Evolutionary conservation across 2,113 vertebrate genomes (phyloP), one percentile per base, ranked within the genome.

Genomic region (Genyomyrus donnyi): DNA sequence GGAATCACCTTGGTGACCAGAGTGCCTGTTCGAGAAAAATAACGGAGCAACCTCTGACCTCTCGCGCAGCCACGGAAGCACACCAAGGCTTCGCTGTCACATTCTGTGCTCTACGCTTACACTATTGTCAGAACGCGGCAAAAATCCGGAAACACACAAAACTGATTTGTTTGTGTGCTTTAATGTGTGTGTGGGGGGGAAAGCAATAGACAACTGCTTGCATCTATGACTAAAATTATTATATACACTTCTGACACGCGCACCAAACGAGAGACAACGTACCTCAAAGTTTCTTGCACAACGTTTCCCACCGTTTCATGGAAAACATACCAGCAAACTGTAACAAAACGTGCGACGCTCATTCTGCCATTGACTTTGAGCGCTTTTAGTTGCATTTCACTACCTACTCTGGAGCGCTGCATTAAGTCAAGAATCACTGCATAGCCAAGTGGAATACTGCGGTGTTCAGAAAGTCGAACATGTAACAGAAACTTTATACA

Each of bases 1-100:
- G 74, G 49, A 49, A 88, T 90, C 90, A 56, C 86, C 90, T 83
- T 90, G 90, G 90, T 48, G 86, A 90, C 90, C 84, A 62, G 39
- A 46, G 24, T 80, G 53, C 53, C 39, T 56, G 53, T 39, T 80
- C 13, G 11, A 21, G 74, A 74, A 80, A 88, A 31, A 17, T 66
- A 31, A 74, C 49, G 50, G 66, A 21, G 21, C 88, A 27, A 88
- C 66, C 90, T 88, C 50, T 90, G 90, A 88, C 90, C 90, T 35
- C 39, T 42, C 5, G 39, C 39, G 70, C 39, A 89, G 35, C 89
- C 89, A 45, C 39, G 31, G 49, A 84, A 58, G 49, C 50, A 85
- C 49, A 39, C 21, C 24, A 52, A 58, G 53, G 13, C 27, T 85
- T 27, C 89, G 10, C 27, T 42, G 77, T 21, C 88, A 21, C 35